These are phyloP conservation scores for Spheniscus mendiculus DNA, from an alignment of 2,113 vertebrate genomes.

Conservation along the genomic window DNA sequence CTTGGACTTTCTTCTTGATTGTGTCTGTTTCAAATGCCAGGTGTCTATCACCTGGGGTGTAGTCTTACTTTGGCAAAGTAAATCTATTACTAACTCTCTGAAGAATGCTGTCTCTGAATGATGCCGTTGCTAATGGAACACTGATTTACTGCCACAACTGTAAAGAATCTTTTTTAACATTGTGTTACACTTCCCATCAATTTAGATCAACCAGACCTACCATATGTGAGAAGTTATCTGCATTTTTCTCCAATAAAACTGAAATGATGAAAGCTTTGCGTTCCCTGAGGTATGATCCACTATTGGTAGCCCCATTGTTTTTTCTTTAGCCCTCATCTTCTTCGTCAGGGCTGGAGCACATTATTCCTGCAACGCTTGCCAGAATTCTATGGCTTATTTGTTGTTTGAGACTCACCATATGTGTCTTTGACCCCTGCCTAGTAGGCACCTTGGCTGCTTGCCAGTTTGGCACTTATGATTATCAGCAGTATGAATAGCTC, in stretches of 20 bases:
- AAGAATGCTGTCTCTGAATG: constrained; percentile 66
- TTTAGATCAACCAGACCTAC: constrained; percentile 70
- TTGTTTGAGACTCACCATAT: constrained; percentile 72
- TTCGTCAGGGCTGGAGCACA: constrained; percentile 61
- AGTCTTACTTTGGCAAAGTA: constrained; percentile 58
- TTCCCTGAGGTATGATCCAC: constrained; percentile 57
- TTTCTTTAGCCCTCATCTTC: constrained; percentile 32
- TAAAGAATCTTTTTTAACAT: constrained; percentile 66
- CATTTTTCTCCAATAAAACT: constrained; percentile 70
- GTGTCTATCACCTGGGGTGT: constrained; percentile 63
- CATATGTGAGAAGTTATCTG: constrained; percentile 75
- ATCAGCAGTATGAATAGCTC: constrained; percentile 62
- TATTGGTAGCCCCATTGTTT: constrained; percentile 51
- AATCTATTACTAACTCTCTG: constrained; percentile 61
- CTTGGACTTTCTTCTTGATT: constrained; percentile 46
- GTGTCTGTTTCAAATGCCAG: constrained; percentile 56
- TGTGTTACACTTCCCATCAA: constrained; percentile 66
- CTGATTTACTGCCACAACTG: constrained; percentile 64
- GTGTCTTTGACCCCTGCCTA: constrained; percentile 73
- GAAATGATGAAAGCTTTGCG: constrained; percentile 71
- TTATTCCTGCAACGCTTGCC: constrained; percentile 57
- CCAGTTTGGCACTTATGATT: constrained; percentile 65
- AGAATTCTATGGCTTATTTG: constrained; percentile 71
- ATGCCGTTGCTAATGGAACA: constrained; percentile 55
- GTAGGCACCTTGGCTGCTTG: constrained; percentile 64